Percentiles rank a stretch among this genome's conserved stretches.
Conservation (phyloP, 2,888 invertebrate genomes). For the Disparrhopalites patrizii region DNA sequence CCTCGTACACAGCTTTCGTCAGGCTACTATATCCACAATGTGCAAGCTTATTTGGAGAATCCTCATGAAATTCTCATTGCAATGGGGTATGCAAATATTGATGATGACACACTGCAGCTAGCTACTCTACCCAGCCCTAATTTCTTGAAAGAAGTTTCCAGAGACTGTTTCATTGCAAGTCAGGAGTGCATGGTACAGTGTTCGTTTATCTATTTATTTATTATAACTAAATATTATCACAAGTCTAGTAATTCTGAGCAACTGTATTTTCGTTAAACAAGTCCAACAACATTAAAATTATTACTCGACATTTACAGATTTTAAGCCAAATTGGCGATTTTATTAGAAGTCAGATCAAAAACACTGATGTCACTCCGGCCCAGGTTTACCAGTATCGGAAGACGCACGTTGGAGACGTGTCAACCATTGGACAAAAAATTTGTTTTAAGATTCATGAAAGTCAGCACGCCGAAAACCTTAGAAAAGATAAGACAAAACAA, state of each 20-base stretch:
- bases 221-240: background rate
- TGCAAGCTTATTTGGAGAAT: slow-evolving; percentile 72
- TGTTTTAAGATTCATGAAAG: slow-evolving; percentile 9
- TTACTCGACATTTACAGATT: slow-evolving; percentile 56
- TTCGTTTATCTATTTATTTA: background rate
- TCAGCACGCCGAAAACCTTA: slow-evolving; percentile 4
- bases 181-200: slow-evolving; percentile 75
- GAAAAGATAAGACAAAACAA: background rate
- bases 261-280: background rate
- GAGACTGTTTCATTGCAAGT: slow-evolving; percentile 79
- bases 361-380: slow-evolving; percentile 60
- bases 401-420: slow-evolving; percentile 57
- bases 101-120: slow-evolving; percentile 37
- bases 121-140: slow-evolving; percentile 57
- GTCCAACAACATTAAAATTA: slow-evolving; percentile 1
- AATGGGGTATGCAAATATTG: slow-evolving; percentile 70
- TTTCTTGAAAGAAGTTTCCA: slow-evolving; percentile 70
- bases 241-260: slow-evolving; percentile 1
- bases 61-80: slow-evolving; percentile 72
- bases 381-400: slow-evolving; percentile 65
- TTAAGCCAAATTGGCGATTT: slow-evolving; percentile 72
- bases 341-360: slow-evolving; percentile 55
- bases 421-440: slow-evolving; percentile 49
- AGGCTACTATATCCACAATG: slow-evolving; percentile 83
- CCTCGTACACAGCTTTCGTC: slow-evolving; percentile 69